phyloP scores from a whole-genome alignment of 1,140 invertebrate genomes.

The Ooceraea biroi region DNA sequence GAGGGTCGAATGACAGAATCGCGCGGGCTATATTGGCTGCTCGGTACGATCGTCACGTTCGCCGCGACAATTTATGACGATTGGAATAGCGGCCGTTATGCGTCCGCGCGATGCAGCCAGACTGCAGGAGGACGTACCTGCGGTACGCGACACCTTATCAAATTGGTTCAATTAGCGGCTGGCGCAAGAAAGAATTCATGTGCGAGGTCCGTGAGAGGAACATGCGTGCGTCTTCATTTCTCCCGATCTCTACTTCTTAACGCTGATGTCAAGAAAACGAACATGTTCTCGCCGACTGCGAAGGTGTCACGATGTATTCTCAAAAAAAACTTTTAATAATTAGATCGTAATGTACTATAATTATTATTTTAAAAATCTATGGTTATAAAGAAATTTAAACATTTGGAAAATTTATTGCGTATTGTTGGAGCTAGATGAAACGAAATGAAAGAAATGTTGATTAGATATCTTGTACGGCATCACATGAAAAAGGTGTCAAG shows the following conservation, averaged over 20 bases:
- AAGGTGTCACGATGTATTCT: background rate
- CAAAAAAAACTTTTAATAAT: background rate
- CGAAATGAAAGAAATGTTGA: no score
- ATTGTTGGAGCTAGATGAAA: no score
- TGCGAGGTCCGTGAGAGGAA: background rate
- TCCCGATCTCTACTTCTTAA: background rate
- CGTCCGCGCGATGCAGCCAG: constrained; percentile 68
- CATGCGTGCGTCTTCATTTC: background rate
- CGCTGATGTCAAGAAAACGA: background rate
- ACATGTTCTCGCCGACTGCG: no score
- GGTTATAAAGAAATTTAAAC: background rate
- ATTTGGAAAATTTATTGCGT: background rate
- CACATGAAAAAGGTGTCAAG: no score
- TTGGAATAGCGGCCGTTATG: constrained; percentile 78
- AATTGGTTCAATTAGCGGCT: constrained; percentile 75
- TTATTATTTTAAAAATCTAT: background rate
- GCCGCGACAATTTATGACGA: constrained; percentile 79
- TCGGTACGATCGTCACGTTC: constrained; percentile 78
- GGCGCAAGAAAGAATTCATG: constrained; percentile 59
- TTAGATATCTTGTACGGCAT: no score
- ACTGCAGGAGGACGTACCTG: constrained; percentile 62
- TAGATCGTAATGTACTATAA: no score
- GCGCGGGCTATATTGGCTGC: constrained; percentile 70
- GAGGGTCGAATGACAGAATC: constrained; percentile 73
- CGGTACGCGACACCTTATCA: constrained; percentile 65